phyloP scores from a whole-genome alignment of 2,888 invertebrate genomes.

The Hedychridium roseum region DNA sequence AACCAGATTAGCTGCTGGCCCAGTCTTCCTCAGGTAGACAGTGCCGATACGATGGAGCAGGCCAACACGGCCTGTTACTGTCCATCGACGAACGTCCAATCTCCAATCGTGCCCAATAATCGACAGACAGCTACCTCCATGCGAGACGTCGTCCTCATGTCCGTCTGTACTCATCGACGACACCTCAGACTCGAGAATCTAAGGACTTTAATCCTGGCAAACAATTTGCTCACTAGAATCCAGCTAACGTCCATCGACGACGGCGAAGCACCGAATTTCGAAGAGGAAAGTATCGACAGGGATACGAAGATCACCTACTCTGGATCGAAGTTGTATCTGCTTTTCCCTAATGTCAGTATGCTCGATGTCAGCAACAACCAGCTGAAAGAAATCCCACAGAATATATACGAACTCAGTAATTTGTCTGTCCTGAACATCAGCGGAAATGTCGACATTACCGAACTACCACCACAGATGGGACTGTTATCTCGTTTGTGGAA shows the following conservation, averaged over 20 bases:
- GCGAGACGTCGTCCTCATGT: conserved; percentile 76
- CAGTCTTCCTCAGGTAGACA: conserved; percentile 75
- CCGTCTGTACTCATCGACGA: conserved; percentile 85
- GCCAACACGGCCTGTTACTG: conserved; percentile 79
- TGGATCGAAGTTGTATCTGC: conserved; percentile 65
- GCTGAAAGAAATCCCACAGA: conserved; percentile 79
- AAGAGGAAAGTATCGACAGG: conserved; percentile 65
- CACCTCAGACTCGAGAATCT: conserved; percentile 85
- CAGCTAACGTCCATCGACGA: conserved; percentile 84
- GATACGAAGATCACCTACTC: conserved; percentile 51
- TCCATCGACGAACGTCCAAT: conserved; percentile 58
- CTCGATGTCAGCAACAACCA: conserved; percentile 92
- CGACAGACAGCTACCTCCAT: conserved; percentile 70
- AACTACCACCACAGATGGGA: conserved; percentile 95
- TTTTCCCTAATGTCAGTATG: conserved; percentile 95
- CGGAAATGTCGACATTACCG: conserved; percentile 82
- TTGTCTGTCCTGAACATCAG: conserved; percentile 94
- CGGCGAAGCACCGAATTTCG: conserved; percentile 69
- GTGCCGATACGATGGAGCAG: conserved; percentile 71
- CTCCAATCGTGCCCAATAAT: conserved; percentile 52
- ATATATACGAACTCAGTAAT: conserved; percentile 84
- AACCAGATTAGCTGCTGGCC: conserved; percentile 93
- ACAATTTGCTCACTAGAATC: conserved; percentile 84
- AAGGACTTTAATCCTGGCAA: conserved; percentile 83
- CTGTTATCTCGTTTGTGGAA: conserved; percentile 95